Evolutionary conservation across 2,888 invertebrate genomes (phyloP).

Genomic region (Linyphia triangularis): DNA sequence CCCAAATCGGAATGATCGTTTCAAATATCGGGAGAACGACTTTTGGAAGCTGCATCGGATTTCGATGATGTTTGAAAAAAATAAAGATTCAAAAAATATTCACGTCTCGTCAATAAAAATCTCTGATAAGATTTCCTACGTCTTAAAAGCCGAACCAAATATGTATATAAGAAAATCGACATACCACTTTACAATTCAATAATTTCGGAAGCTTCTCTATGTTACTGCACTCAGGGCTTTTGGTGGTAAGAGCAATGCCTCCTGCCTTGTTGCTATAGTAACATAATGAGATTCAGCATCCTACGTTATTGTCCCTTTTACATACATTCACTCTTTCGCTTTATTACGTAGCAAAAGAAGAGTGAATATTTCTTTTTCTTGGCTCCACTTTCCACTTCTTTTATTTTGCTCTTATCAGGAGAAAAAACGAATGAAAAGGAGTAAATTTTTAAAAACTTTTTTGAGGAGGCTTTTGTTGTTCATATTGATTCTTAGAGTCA

Average conservation of each 20-base stretch:
- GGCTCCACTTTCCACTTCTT: constrained; percentile 5
- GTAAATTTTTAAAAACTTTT: neutral
- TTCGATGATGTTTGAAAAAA: constrained; percentile 7
- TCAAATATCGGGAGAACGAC: constrained; percentile 11
- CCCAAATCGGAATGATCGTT: constrained; percentile 20
- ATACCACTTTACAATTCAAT: constrained; percentile 64
- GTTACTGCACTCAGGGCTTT: constrained; percentile 28
- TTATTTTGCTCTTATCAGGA: constrained; percentile 3
- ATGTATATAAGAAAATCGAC: constrained; percentile 65
- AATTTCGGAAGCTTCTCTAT: constrained; percentile 57
- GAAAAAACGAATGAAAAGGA: constrained; percentile 11
- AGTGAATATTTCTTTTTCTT: constrained; percentile 55
- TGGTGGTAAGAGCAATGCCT: constrained; percentile 33
- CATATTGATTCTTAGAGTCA: constrained; percentile 26
- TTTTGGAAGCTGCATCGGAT: constrained; percentile 24
- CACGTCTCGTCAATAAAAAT: constrained; percentile 47
- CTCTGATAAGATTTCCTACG: constrained; percentile 52
- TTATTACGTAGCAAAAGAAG: constrained; percentile 66
- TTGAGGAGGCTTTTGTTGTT: constrained; percentile 16
- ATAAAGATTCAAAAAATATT: constrained; percentile 35
- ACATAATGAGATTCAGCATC: constrained; percentile 72
- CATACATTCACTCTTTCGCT: too few relatives aligned
- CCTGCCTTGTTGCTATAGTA: constrained; percentile 49
- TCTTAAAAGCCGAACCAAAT: constrained; percentile 57
- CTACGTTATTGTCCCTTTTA: constrained; percentile 67